Evolutionary conservation across 2,888 invertebrate genomes (phyloP), one percentile per base, ranked within the genome.

Genomic region (Apodemia hepburni): DNA sequence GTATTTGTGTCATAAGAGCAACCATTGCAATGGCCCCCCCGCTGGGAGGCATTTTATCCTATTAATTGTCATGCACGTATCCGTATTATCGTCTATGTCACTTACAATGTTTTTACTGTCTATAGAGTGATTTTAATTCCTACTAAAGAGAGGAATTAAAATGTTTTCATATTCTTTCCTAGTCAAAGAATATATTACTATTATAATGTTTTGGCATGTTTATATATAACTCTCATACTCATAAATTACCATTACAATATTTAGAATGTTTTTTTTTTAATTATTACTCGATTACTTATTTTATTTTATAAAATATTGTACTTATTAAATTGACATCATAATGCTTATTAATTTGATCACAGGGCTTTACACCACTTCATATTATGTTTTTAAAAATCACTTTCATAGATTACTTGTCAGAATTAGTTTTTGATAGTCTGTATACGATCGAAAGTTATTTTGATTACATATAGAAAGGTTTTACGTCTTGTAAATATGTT

Each of bases 41-140:
- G 84, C 82, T 80, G 87, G 66, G 81, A 74, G 80, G 78, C 81
- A 81, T 83, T 84, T 83, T 83, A 85, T 87, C 81, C 79, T 76
- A 82, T 85, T 87, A 84, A 85, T 82, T 80, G 83, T 84, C 73
- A 74, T 65, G 66, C 80, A 73, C 54, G n/a, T 57, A 29, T 57
- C 29, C 54, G 54, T 57, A 57, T 29, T n/a, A 22, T 54, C 54
- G n/a, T 57, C 57, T 57, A 57, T n/a, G 29, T 57, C 27, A 27
- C 27, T 57, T 15, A 57, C 29, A 57, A 57, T 57, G 15, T 15
- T 27, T 15, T 57, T 27, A n/a, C 27, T 0, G 29, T 15, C 27
- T 54, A 27, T 27, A 15, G 7, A 12, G 1, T 27, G 15, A 27
- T 54, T 54, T 54, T 49, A 49, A 49, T 8, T 27, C 22, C 17